Conservation (phyloP, 1,140 invertebrate genomes). For the Eurosta solidaginis region DNA sequence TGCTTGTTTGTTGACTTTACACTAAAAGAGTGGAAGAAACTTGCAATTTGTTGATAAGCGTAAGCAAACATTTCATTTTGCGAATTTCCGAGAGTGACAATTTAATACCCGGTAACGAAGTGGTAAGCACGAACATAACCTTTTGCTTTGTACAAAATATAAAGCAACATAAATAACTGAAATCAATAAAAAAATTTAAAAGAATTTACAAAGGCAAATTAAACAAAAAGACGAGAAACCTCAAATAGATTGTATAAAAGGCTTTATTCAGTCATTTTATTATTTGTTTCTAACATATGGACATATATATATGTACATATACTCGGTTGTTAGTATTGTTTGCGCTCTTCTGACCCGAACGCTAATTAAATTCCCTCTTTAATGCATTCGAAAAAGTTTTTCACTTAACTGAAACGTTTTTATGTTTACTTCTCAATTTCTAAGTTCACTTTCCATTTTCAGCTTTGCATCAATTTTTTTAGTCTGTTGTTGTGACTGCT, state of each 20-base stretch:
- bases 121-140: background rate
- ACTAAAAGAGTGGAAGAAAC: background rate
- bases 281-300: too few species aligned
- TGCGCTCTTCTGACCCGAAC: background rate
- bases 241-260: too few species aligned
- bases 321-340: background rate
- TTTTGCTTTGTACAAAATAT: background rate
- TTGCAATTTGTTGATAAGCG: background rate
- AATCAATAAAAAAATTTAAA: background rate
- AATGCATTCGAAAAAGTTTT: slow-evolving; percentile 7
- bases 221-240: background rate
- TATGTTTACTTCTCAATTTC: background rate
- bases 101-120: background rate
- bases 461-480: too few species aligned
- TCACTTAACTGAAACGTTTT: background rate
- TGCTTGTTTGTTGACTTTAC: background rate
- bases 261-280: background rate
- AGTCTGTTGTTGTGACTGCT: background rate
- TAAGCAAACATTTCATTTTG: background rate
- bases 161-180: background rate
- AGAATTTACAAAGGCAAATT: background rate
- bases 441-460: background rate
- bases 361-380: background rate
- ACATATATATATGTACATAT: too few species aligned
- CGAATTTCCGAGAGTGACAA: background rate